Evolutionary conservation across 37 sponge, comb jelly and placozoan species (phyloP).

Genomic region (Spongilla lacustris): DNA sequence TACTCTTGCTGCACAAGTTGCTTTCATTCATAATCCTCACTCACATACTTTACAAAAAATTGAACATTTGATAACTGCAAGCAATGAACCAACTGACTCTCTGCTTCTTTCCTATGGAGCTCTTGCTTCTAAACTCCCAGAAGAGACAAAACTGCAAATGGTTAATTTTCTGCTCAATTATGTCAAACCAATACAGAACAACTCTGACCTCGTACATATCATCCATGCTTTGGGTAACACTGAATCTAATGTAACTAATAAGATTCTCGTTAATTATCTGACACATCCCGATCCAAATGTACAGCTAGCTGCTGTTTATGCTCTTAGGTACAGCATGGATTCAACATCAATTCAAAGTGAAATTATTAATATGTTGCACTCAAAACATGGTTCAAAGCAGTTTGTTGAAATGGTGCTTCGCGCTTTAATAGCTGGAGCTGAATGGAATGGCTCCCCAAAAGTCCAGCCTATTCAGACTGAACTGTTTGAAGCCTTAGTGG

Average conservation of each 20-base stretch:
- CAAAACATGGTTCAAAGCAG: too few relatives aligned
- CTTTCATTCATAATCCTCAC: conserved; percentile 10
- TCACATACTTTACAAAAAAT: conserved; percentile 1
- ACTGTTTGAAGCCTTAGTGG: too few relatives aligned
- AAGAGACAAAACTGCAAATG: neutral
- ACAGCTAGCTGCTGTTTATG: conserved; percentile 34
- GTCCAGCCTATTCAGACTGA: too few relatives aligned
- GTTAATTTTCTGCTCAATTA: conserved; percentile 14
- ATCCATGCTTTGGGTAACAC: conserved; percentile 60
- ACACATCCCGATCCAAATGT: conserved; percentile 26
- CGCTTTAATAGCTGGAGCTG: too few relatives aligned
- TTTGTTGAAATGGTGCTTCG: too few relatives aligned
- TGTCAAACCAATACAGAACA: neutral
- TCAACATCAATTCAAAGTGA: too few relatives aligned
- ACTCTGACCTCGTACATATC: conserved; percentile 17
- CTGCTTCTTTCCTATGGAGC: conserved; percentile 39
- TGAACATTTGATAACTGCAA: conserved; percentile 2
- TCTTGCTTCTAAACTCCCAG: neutral
- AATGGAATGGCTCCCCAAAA: too few relatives aligned
- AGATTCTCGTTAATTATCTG: conserved; percentile 23
- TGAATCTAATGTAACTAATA: conserved; percentile 7
- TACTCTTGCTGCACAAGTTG: conserved; percentile 4
- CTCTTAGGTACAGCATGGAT: conserved; percentile 9
- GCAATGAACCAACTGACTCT: conserved; percentile 2
- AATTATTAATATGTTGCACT: too few relatives aligned